These are phyloP conservation scores for Sitta europaea DNA, from an alignment of 2,113 vertebrate species.

Conservation along the genomic window DNA sequence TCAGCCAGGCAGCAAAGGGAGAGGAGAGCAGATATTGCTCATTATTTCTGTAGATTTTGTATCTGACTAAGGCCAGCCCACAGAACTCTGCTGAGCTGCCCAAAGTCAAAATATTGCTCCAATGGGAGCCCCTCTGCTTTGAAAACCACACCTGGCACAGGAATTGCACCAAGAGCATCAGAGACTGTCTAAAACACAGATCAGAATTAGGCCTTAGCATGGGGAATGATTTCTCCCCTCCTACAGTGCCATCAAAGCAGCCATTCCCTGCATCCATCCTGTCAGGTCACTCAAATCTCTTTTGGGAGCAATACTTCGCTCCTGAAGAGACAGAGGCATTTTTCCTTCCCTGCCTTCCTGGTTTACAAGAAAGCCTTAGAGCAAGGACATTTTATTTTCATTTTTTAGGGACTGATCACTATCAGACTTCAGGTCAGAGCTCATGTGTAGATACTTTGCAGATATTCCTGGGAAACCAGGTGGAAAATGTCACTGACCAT, in stretches of 20 bases:
- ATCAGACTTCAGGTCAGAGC: background rate
- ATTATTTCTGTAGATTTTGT: background rate
- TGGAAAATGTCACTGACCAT: constrained; percentile 17
- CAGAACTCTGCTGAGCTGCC: background rate
- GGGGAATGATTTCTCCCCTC: background rate
- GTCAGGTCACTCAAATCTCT: background rate
- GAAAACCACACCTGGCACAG: background rate
- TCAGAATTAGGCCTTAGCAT: background rate
- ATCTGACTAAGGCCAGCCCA: background rate
- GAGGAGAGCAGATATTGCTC: background rate
- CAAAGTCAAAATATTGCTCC: background rate
- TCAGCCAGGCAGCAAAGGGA: fast-evolving
- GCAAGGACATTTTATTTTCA: background rate
- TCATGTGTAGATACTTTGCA: background rate
- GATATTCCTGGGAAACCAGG: background rate
- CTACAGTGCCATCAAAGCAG: background rate
- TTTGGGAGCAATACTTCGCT: background rate
- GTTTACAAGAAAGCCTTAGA: background rate
- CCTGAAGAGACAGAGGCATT: background rate
- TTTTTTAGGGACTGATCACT: background rate
- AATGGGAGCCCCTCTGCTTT: background rate
- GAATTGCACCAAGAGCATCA: background rate
- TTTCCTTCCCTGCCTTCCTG: background rate
- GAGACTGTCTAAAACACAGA: background rate
- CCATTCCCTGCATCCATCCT: background rate